Evolutionary conservation across 2,888 invertebrate genomes (phyloP).

Genomic region (Parapristionchus giblindavisi): DNA sequence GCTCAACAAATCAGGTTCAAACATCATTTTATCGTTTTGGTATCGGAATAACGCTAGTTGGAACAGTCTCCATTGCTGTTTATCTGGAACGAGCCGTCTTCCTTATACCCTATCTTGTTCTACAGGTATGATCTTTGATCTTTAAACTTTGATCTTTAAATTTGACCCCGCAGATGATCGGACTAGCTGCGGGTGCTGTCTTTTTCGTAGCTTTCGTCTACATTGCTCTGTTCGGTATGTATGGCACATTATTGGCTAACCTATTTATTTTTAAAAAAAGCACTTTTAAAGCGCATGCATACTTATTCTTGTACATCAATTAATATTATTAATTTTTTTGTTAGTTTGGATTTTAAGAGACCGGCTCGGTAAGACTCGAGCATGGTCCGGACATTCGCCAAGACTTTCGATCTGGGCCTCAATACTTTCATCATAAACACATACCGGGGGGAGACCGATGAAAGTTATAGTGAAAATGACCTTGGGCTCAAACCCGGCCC

Average conservation of each 20-base stretch:
- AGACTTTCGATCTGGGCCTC: too few species aligned
- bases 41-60: conserved; percentile 50
- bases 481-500: too few species aligned
- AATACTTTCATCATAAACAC: too few species aligned
- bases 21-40: conserved; percentile 44
- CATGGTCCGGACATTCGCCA: too few species aligned
- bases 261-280: too few species aligned
- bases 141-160: not conserved
- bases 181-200: conserved; percentile 54
- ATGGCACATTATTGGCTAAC: not conserved
- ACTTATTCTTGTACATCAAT: too few species aligned
- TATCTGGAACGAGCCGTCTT: conserved; percentile 52
- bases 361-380: too few species aligned
- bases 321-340: too few species aligned
- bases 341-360: too few species aligned
- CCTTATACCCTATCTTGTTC: conserved; percentile 55
- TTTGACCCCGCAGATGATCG: conserved; percentile 50
- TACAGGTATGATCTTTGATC: conserved; percentile 39
- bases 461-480: too few species aligned
- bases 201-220: conserved; percentile 60
- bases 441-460: too few species aligned
- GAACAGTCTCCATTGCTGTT: conserved; percentile 54
- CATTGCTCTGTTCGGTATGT: conserved; percentile 52
- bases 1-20: conserved; percentile 9
- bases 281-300: too few species aligned